These are phyloP conservation scores for Oscheius myriophilus DNA, from an alignment of 2,888 invertebrate species.

Conservation along the genomic window DNA sequence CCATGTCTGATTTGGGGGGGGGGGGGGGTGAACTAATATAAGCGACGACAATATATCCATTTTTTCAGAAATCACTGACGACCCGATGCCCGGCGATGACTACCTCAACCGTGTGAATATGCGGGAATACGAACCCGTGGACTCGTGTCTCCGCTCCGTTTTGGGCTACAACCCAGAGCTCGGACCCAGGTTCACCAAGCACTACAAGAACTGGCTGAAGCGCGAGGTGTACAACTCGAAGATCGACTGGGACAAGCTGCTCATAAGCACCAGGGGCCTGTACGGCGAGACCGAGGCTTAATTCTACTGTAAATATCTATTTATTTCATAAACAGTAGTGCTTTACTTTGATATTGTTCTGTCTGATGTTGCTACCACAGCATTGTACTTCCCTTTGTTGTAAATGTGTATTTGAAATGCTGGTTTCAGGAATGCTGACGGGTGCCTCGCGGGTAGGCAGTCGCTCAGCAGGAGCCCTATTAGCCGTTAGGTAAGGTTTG, in stretches of 20 bases:
- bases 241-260: conserved; percentile 77
- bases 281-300: background rate
- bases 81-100: conserved; percentile 53
- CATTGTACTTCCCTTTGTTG: background rate
- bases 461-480: too few relatives aligned
- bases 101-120: conserved; percentile 52
- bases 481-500: too few relatives aligned
- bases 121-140: conserved; percentile 57
- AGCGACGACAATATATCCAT: background rate
- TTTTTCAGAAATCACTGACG: conserved; percentile 50
- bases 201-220: conserved; percentile 92
- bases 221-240: conserved; percentile 87
- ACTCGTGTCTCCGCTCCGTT: conserved; percentile 57
- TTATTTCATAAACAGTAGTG: background rate
- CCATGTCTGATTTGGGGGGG: too few relatives aligned
- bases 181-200: conserved; percentile 68
- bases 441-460: background rate
- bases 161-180: conserved; percentile 37
- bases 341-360: background rate
- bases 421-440: background rate
- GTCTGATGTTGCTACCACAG: background rate
- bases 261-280: conserved; percentile 40
- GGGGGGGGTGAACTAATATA: too few relatives aligned
- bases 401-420: background rate
- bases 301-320: too few relatives aligned